These are phyloP conservation scores for Corythaixoides concolor DNA, from an alignment of 2,113 vertebrate genomes.

Conservation along the genomic window DNA sequence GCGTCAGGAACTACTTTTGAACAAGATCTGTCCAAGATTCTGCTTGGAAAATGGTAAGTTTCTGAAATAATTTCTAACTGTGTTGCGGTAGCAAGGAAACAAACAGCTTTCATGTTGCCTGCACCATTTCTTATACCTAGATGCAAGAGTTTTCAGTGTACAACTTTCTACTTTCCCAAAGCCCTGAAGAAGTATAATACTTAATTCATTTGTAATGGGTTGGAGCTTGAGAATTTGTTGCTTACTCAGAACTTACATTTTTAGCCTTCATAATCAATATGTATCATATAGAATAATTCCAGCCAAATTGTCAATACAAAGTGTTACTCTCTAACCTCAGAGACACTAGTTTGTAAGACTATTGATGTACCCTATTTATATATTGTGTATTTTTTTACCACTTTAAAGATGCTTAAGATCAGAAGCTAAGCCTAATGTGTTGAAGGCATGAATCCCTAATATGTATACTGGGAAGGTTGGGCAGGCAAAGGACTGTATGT, in stretches of 20 bases:
- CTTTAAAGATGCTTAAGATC: background rate
- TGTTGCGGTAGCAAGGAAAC: background rate
- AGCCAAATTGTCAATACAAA: background rate
- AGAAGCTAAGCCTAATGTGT: background rate
- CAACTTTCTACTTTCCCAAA: background rate
- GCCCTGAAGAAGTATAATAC: background rate
- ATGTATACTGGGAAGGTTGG: background rate
- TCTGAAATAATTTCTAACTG: background rate
- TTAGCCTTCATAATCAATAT: background rate
- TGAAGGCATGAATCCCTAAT: background rate
- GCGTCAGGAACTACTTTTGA: constrained; percentile 80
- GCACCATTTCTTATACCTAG: background rate
- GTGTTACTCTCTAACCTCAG: background rate
- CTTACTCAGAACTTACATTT: background rate
- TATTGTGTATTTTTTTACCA: background rate
- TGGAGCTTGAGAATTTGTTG: background rate
- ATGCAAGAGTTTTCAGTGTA: background rate
- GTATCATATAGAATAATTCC: background rate
- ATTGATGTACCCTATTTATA: background rate
- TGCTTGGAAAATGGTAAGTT: constrained; percentile 65
- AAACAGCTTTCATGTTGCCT: background rate
- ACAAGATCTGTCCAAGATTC: constrained; percentile 37
- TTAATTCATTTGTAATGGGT: background rate
- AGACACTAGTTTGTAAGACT: background rate
- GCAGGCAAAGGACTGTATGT: background rate